Percentiles rank a stretch among this genome's conserved stretches.
These are phyloP conservation scores for Trichomalopsis sarcophagae DNA, from an alignment of 1,140 invertebrate species.

Conservation along the genomic window DNA sequence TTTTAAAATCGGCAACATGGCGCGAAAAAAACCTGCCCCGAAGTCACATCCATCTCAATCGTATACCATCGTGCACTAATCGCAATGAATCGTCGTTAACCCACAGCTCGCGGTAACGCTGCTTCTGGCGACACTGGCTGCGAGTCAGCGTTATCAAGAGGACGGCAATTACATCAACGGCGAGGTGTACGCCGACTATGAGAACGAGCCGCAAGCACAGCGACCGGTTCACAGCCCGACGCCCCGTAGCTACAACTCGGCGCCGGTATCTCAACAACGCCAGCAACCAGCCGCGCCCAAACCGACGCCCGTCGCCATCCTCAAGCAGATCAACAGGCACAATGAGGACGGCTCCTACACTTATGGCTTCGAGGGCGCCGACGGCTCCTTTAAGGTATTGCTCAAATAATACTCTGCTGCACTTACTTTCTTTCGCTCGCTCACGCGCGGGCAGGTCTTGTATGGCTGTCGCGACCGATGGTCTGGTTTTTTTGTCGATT, in stretches of 20 bases:
- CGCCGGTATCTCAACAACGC: slow-evolving; percentile 67
- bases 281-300: slow-evolving; percentile 72
- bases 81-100: too few species aligned
- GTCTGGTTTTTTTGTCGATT: not conserved
- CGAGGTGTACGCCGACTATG: slow-evolving; percentile 75
- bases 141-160: slow-evolving; percentile 67
- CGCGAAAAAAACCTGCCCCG: not conserved
- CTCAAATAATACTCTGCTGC: not conserved
- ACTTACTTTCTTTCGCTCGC: not conserved
- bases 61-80: too few species aligned
- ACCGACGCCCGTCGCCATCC: slow-evolving; percentile 84
- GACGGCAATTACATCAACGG: slow-evolving; percentile 75
- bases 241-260: slow-evolving; percentile 69
- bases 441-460: not conserved
- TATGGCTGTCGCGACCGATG: not conserved
- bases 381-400: slow-evolving; percentile 80
- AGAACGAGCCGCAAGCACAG: slow-evolving; percentile 65
- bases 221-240: slow-evolving; percentile 75
- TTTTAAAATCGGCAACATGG: not conserved
- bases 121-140: slow-evolving; percentile 64
- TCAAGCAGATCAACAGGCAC: slow-evolving; percentile 91
- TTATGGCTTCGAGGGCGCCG: slow-evolving; percentile 89
- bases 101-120: slow-evolving; percentile 70
- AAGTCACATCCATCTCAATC: slow-evolving; percentile 34
- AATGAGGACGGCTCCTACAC: slow-evolving; percentile 92